Evolutionary conservation across 2,888 invertebrate genomes (phyloP).

Genomic region (Oscheius onirici): DNA sequence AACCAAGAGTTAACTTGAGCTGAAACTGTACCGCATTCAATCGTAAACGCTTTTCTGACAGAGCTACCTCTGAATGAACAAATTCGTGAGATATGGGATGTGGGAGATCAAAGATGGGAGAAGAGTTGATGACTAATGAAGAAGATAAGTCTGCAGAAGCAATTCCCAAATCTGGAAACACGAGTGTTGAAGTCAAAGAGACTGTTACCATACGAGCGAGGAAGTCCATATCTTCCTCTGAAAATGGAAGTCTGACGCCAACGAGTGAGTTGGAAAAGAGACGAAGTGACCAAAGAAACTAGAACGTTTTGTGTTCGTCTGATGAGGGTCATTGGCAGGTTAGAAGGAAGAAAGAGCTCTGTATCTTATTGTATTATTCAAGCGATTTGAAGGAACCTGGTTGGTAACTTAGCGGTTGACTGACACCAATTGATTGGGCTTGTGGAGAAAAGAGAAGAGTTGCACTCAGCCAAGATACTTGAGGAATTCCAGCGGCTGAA

Average conservation of each 20-base stretch:
- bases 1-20: neutral
- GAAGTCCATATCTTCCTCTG: neutral
- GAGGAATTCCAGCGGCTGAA: constrained; percentile 44
- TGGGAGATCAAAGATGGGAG: constrained; percentile 62
- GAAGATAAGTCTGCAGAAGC: constrained; percentile 4
- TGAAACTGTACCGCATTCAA: neutral
- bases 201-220: neutral
- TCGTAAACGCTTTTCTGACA: neutral
- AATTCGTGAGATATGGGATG: constrained; percentile 57
- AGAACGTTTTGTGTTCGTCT: constrained; percentile 35
- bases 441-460: constrained; percentile 62
- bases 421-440: constrained; percentile 56
- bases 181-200: no score
- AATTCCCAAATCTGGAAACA: constrained; percentile 29
- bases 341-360: constrained; percentile 65
- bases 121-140: constrained; percentile 58
- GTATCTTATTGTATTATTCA: constrained; percentile 14
- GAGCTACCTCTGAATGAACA: constrained; percentile 44
- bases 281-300: constrained; percentile 33
- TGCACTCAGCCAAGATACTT: constrained; percentile 62
- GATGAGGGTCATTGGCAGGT: constrained; percentile 52
- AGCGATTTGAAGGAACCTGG: constrained; percentile 49
- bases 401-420: constrained; percentile 64
- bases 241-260: constrained; percentile 1
- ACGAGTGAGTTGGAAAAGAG: constrained; percentile 4